Evolutionary conservation across 2,797 vertebrate genomes (phyloP), one percentile per base, ranked within the genome.

Genomic region (Trematocara caparti): DNA sequence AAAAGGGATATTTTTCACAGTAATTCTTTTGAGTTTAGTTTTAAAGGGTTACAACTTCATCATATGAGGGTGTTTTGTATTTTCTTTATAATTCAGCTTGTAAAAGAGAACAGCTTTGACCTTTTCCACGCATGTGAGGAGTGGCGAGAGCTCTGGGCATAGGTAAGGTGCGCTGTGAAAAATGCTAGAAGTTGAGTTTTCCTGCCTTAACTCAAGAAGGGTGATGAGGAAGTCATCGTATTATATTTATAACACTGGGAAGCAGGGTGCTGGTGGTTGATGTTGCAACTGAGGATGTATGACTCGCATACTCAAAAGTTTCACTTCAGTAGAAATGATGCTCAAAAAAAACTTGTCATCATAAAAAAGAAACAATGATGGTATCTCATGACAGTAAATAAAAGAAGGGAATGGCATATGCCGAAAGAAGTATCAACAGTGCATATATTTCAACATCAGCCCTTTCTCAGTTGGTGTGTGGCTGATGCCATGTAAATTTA

Each of bases 141-240:
- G 38, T 66, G 17, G 34, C n/a, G 11, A 75, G 51, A 45, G 75
- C 88, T 62, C 4, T n/a, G 57, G 73, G 78, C 79, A 12, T 17
- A 77, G 80, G 62, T 36, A 82, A 92, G 78, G 81, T 77, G 74
- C 34, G 27, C 6, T 6, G 27, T 66, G 64, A 85, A 84, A 90
- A 86, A 38, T 81, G 92, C 88, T 82, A 15, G 34, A 83, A 81
- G 85, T 86, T 91, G 86, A 84, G 32, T 90, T 94, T 93, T 86
- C 80, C 86, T 81, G 78, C 81, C 66, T 76, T 89, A 90, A 93
- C 80, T 94, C 88, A 90, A 83, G 66, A 73, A 78, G 64, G 74
- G 88, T 77, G 79, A 34, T 69, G 71, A 72, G 69, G 71, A 86
- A 92, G 83, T 91, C 85, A 84, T 90, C 72, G 78, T 88, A 64